Percentiles rank a stretch among this genome's conserved stretches.
Evolutionary conservation across 2,113 vertebrate genomes (phyloP).

Genomic region (Psephotus haematonotus): DNA sequence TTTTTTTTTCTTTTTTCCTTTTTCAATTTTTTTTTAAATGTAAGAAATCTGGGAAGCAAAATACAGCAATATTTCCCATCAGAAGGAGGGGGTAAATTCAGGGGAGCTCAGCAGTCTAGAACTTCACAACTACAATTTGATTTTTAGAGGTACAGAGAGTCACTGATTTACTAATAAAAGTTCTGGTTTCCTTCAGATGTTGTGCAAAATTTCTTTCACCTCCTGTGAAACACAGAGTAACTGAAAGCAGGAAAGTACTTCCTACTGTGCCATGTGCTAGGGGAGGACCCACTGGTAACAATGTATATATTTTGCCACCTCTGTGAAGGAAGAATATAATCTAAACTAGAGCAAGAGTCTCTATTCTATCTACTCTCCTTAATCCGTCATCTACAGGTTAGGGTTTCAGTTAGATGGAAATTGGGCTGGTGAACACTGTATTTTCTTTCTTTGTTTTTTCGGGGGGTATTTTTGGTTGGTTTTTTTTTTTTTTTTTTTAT

Average conservation of each 20-base stretch:
- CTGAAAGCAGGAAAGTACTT: neutral
- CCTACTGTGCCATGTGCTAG: accelerated
- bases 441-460: neutral
- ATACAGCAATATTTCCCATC: neutral
- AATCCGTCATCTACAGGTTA: neutral
- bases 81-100: neutral
- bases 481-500: neutral
- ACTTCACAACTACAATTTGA: neutral
- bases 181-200: neutral
- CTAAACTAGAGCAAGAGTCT: neutral
- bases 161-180: neutral
- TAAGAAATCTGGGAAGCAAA: neutral
- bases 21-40: neutral
- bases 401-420: neutral
- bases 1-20: neutral
- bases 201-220: neutral
- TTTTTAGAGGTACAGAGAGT: neutral
- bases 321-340: neutral
- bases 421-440: neutral
- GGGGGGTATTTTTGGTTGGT: too few relatives aligned
- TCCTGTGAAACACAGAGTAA: neutral
- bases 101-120: neutral
- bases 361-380: neutral
- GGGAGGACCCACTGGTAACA: neutral
- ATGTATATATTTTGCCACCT: accelerated